phyloP scores from a whole-genome alignment of 2,113 vertebrate genomes.

The Meles meles region DNA sequence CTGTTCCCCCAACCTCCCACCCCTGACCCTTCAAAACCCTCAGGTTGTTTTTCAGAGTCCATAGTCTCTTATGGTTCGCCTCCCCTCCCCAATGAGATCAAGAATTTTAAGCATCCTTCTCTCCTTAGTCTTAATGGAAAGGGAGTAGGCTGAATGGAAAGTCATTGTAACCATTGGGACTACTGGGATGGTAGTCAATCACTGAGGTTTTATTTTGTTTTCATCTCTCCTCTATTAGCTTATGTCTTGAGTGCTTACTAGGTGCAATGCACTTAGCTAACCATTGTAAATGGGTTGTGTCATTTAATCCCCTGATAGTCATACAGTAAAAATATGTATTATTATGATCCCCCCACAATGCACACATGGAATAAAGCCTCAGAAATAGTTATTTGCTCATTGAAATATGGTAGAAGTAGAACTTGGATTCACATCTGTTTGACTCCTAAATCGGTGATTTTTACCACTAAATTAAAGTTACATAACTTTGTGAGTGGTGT shows the following conservation, averaged over 20 bases:
- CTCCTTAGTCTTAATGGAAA: not conserved
- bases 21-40: no score
- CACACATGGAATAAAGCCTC: not conserved
- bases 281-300: not conserved
- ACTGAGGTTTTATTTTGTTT: not conserved
- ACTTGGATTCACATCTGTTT: not conserved
- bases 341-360: not conserved
- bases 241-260: not conserved
- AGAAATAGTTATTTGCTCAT: not conserved
- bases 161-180: not conserved
- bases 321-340: not conserved
- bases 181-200: not conserved
- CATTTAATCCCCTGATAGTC: not conserved
- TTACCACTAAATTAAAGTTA: not conserved
- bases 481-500: not conserved
- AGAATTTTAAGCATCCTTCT: not conserved
- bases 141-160: not conserved
- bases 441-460: not conserved
- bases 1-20: no score
- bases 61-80: no score
- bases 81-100: no score
- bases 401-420: not conserved
- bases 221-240: not conserved
- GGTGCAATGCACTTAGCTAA: not conserved
- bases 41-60: no score